Conservation (phyloP, 2,797 vertebrate genomes). For the Graptemys geographica region DNA sequence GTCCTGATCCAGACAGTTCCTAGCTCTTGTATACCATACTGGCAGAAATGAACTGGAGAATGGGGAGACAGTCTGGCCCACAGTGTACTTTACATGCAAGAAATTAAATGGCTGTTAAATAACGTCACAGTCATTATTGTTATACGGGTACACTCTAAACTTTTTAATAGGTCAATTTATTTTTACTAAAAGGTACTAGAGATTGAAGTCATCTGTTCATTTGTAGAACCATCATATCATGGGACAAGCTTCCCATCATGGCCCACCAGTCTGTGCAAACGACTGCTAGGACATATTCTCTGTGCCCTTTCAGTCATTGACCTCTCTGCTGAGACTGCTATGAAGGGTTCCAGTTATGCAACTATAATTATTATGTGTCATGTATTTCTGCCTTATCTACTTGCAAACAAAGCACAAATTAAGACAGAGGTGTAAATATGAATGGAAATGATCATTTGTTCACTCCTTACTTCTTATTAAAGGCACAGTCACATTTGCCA, state of each 20-base stretch:
- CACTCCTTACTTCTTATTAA: neutral
- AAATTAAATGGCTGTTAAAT: neutral
- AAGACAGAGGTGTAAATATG: neutral
- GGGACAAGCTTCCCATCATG: neutral
- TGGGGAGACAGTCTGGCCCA: neutral
- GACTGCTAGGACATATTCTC: neutral
- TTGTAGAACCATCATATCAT: neutral
- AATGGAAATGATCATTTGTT: neutral
- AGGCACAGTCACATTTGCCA: neutral
- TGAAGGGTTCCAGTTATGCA: neutral
- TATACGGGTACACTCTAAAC: neutral
- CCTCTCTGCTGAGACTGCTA: neutral
- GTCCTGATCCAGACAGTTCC: neutral
- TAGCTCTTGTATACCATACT: neutral
- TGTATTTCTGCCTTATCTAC: neutral
- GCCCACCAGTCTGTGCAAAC: neutral
- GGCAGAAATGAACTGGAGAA: neutral
- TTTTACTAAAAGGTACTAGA: neutral
- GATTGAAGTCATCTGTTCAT: neutral
- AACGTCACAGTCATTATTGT: neutral
- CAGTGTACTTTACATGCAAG: neutral
- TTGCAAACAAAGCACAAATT: neutral
- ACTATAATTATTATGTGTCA: neutral
- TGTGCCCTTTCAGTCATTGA: neutral
- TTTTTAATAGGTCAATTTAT: neutral